Conservation (phyloP, 2,113 vertebrate species). For the Macrotus californicus region DNA sequence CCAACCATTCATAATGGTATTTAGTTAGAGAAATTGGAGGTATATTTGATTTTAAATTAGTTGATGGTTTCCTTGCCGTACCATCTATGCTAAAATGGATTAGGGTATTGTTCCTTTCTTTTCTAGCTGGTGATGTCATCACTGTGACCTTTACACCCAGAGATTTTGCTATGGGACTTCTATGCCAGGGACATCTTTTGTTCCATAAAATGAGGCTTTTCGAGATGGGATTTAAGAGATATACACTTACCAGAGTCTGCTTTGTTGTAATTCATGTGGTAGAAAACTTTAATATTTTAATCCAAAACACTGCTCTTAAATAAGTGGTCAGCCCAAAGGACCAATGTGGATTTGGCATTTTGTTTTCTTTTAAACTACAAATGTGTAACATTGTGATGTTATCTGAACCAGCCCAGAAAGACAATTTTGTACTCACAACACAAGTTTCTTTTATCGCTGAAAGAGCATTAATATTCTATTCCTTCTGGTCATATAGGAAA, state of each 20-base stretch:
- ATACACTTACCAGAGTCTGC: neutral
- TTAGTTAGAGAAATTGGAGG: neutral
- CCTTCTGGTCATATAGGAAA: neutral
- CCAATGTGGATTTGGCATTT: neutral
- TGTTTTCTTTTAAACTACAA: slow-evolving; percentile 37
- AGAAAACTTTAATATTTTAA: neutral
- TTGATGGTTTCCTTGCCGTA: neutral
- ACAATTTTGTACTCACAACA: neutral
- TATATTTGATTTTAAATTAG: slow-evolving; percentile 41
- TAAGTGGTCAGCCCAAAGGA: neutral
- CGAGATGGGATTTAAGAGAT: slow-evolving; percentile 1
- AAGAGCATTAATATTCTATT: neutral
- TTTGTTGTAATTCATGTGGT: neutral
- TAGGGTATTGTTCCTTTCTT: neutral
- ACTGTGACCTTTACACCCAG: neutral
- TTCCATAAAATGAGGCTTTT: neutral
- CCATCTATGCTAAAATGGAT: neutral
- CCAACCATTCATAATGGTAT: neutral
- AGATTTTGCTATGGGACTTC: neutral
- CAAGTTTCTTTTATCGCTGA: neutral
- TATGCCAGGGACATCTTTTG: neutral
- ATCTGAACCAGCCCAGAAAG: neutral
- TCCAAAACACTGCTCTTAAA: neutral
- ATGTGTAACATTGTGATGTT: neutral
- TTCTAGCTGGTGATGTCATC: slow-evolving; percentile 6